Conservation (phyloP, 2,888 invertebrate genomes). For the Uloborus plumipes region DNA sequence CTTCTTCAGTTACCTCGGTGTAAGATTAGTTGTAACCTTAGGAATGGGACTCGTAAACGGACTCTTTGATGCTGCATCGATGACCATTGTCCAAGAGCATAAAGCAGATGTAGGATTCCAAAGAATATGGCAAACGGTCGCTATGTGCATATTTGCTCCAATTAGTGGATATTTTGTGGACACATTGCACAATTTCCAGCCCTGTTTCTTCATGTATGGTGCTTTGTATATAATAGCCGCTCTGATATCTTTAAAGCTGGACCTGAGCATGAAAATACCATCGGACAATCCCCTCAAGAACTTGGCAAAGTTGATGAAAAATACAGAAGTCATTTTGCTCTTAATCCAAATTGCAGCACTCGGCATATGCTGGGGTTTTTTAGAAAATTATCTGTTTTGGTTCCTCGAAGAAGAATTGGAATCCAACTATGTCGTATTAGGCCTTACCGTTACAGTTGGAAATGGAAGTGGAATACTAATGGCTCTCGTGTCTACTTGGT, state of each 20-base stretch:
- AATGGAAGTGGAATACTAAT: slow-evolving; percentile 83
- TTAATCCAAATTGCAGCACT: slow-evolving; percentile 38
- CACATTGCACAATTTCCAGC: slow-evolving; percentile 11
- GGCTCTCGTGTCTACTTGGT: slow-evolving; percentile 82
- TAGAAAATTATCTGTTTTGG: slow-evolving; percentile 87
- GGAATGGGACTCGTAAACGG: slow-evolving; percentile 54
- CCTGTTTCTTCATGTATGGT: slow-evolving; percentile 80
- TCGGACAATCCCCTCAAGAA: slow-evolving; percentile 70
- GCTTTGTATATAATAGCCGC: slow-evolving; percentile 79
- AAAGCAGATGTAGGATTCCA: slow-evolving; percentile 52
- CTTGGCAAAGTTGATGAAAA: slow-evolving; percentile 17
- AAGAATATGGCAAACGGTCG: slow-evolving; percentile 39
- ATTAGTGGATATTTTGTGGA: slow-evolving; percentile 40
- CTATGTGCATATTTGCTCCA: slow-evolving; percentile 48
- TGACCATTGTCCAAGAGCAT: slow-evolving; percentile 35
- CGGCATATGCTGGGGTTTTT: slow-evolving; percentile 86
- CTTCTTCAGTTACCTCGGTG: slow-evolving; percentile 33
- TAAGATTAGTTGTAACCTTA: slow-evolving; percentile 36
- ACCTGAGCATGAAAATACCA: slow-evolving; percentile 82
- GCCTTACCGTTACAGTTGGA: slow-evolving; percentile 84
- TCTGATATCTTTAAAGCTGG: slow-evolving; percentile 79
- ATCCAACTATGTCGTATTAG: slow-evolving; percentile 82
- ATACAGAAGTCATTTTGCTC: slow-evolving; percentile 31
- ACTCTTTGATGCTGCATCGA: slow-evolving; percentile 47
- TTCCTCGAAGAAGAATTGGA: slow-evolving; percentile 81